Evolutionary conservation across 1,140 invertebrate species (phyloP), one percentile per base, ranked within the genome.

Genomic region (Popillia japonica): DNA sequence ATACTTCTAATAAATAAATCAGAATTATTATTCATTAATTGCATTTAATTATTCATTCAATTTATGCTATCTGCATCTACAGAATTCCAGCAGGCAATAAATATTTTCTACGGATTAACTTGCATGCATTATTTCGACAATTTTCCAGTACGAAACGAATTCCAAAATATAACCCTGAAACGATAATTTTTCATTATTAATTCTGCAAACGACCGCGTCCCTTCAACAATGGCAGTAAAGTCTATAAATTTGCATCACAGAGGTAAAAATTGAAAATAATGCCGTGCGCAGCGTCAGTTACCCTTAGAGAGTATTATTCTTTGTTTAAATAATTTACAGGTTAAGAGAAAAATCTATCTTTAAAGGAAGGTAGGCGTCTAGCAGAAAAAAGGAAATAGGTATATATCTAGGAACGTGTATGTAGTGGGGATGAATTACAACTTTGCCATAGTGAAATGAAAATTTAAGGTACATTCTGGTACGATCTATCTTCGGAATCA

Each of bases 181-280:
- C 1, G 11, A 20, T 27, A 14, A 68, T 68, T 68, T 68, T 68
- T 68, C 61, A 27, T 34, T 68, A 68, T 68, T 68, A 68, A 23
- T 68, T 34, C 22, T 22, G 7, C 27, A 17, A 17, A 68, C 2
- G 22, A 10, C 22, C 22, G 61, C 61, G 22, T 23, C 61, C 14
- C 9, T 68, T 27, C 61, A 14, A 34, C 61, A 20, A 68, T 22
- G 27, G 61, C 8, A 17, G 61, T 68, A 68, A 34, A 68, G 61
- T 68, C 61, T 68, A 68, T 68, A 68, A 68, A 68, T 68, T 68
- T 68, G 61, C 61, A 10, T 68, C 61, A 22, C 61, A 68, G 61
- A 68, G 10, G 61, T 34, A 68, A 17, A 68, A 68, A 68, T 68
- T 68, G 61, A 68, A 68, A 68, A 23, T 68, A 68, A 68, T 68